Percentiles rank a stretch among this genome's conserved stretches.
Evolutionary conservation across 2,113 vertebrate species (phyloP).

Genomic region (Nothocercus julius): DNA sequence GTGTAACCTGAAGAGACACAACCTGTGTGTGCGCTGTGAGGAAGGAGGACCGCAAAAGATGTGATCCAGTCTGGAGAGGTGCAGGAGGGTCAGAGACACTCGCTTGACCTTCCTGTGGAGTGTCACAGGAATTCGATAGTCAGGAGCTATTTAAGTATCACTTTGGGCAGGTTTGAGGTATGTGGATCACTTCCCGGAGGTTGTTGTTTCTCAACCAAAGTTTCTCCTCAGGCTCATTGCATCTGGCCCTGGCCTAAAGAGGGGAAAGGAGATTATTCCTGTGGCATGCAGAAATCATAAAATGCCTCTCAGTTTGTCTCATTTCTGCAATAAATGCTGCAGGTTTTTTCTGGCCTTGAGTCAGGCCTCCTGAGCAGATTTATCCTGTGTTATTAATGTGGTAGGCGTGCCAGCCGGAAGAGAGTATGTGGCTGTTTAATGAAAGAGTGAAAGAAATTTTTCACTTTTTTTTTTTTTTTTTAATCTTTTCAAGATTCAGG

Average conservation of each 20-base stretch:
- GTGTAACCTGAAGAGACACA: not conserved
- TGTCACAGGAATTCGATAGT: not conserved
- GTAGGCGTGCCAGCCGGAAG: not conserved
- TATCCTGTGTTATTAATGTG: not conserved
- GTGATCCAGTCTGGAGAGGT: not conserved
- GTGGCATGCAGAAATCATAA: not conserved
- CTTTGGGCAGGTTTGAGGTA: not conserved
- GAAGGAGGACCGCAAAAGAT: not conserved
- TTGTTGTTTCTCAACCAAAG: not conserved
- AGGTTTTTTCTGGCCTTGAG: not conserved
- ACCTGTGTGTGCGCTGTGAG: rapidly evolving
- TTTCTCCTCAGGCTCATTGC: not conserved
- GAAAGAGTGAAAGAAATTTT: not conserved
- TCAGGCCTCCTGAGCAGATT: not conserved
- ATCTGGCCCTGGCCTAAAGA: not conserved
- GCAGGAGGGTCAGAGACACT: not conserved
- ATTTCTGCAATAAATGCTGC: not conserved
- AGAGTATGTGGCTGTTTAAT: rapidly evolving
- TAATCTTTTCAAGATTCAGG: not conserved
- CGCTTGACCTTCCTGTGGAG: not conserved
- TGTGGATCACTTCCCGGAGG: not conserved
- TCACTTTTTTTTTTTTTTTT: too few relatives aligned
- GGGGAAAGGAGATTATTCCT: not conserved
- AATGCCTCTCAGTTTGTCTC: not conserved
- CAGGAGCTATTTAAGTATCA: not conserved